Evolutionary conservation across 1,140 invertebrate genomes (phyloP).

Genomic region (Atta texana): DNA sequence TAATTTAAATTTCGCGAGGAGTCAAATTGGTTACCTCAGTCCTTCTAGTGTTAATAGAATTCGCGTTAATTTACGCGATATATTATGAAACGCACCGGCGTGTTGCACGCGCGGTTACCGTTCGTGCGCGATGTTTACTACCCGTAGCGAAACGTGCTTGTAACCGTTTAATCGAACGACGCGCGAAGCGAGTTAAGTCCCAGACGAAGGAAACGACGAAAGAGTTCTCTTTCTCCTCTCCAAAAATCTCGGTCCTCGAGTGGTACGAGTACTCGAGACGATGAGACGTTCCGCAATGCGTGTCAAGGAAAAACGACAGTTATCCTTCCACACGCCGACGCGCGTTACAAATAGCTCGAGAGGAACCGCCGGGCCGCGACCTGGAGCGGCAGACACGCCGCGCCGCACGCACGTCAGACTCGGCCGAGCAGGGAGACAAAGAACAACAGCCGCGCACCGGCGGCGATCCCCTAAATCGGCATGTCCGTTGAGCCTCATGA

Average conservation of each 20-base stretch:
- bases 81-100: not conserved
- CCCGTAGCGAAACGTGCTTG: slow-evolving; percentile 11
- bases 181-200: not conserved
- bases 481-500: slow-evolving; percentile 74
- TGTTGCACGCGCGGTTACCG: not conserved
- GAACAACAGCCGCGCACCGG: slow-evolving; percentile 60
- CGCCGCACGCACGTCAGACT: slow-evolving; percentile 23
- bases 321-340: slow-evolving; percentile 55
- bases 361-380: slow-evolving; percentile 11
- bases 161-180: slow-evolving; percentile 27
- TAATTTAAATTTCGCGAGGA: too few relatives aligned
- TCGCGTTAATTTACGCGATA: slow-evolving; percentile 20
- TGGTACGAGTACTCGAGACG: not conserved
- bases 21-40: too few relatives aligned
- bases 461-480: slow-evolving; percentile 74
- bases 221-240: not conserved
- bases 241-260: not conserved
- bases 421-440: slow-evolving; percentile 69
- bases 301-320: slow-evolving; percentile 60
- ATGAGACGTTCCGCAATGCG: slow-evolving; percentile 32
- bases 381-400: slow-evolving; percentile 11
- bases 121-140: not conserved
- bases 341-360: slow-evolving; percentile 48
- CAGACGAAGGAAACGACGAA: not conserved
- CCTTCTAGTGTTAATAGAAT: not conserved